These are phyloP conservation scores for Parapsyche elsis DNA, from an alignment of 1,140 invertebrate species.

Conservation along the genomic window DNA sequence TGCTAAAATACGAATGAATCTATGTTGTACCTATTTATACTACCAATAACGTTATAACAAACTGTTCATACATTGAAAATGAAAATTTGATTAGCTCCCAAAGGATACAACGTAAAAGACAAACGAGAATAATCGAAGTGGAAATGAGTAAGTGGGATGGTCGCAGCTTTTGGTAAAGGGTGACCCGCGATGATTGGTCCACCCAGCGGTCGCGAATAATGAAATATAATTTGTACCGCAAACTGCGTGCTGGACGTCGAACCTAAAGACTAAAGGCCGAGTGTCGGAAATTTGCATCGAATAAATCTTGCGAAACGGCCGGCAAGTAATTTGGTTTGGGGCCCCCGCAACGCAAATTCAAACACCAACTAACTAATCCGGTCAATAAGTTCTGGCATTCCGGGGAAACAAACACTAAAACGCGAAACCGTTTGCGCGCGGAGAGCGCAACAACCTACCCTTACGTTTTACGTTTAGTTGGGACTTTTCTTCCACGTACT, in stretches of 20 bases:
- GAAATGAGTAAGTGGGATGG: no score
- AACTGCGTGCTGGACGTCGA: conserved; percentile 1
- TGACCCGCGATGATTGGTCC: no score
- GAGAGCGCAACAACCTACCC: conserved; percentile 8
- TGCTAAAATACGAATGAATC: no score
- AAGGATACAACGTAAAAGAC: no score
- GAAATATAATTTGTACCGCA: conserved; percentile 33
- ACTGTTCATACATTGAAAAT: no score
- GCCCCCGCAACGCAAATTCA: conserved; percentile 35
- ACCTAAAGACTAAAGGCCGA: background rate
- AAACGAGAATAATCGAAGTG: no score
- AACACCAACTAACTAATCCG: conserved; percentile 23
- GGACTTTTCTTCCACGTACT: background rate
- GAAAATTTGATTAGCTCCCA: no score
- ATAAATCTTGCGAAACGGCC: conserved; percentile 41
- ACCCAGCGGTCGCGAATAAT: conserved; percentile 13
- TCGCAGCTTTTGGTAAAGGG: no score
- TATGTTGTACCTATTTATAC: no score
- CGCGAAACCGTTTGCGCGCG: background rate
- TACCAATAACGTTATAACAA: no score
- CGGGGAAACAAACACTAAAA: conserved; percentile 6
- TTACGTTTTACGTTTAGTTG: background rate
- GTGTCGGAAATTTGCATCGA: conserved; percentile 46
- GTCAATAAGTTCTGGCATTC: conserved; percentile 17
- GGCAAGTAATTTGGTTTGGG: conserved; percentile 43